phyloP scores from a whole-genome alignment of 2,888 invertebrate species.

The Nezara viridula region DNA sequence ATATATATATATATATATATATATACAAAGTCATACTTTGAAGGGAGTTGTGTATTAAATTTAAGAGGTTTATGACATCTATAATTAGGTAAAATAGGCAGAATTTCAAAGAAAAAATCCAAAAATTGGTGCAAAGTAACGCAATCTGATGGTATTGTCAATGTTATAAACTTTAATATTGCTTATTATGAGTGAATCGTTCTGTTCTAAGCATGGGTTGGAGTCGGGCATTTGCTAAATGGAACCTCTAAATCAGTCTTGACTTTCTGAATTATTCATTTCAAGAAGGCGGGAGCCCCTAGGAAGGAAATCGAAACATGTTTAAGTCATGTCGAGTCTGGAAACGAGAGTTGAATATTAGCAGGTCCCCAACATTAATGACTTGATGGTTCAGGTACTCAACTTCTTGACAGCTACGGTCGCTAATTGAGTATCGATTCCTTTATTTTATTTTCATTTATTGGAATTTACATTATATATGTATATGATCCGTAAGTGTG shows the following conservation, averaged over 20 bases:
- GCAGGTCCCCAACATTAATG: not conserved
- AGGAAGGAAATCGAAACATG: conserved; percentile 14
- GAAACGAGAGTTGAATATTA: not conserved
- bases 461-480: no score
- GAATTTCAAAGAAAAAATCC: no score
- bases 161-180: no score
- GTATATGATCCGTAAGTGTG: no score
- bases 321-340: not conserved
- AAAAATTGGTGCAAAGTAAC: no score
- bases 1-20: no score
- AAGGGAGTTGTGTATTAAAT: no score
- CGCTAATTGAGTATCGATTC: not conserved
- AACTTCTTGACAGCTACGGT: not conserved
- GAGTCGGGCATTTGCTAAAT: not conserved
- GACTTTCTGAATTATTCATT: conserved; percentile 23
- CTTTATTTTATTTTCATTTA: not conserved
- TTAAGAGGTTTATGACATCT: no score
- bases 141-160: no score
- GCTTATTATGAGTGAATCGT: not conserved
- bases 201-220: not conserved
- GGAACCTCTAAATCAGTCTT: not conserved
- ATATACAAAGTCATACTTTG: no score
- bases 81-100: no score
- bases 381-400: not conserved
- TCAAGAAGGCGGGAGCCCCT: not conserved